Evolutionary conservation across 2,797 vertebrate species (phyloP).

Genomic region (Sebastes trivittatus): DNA sequence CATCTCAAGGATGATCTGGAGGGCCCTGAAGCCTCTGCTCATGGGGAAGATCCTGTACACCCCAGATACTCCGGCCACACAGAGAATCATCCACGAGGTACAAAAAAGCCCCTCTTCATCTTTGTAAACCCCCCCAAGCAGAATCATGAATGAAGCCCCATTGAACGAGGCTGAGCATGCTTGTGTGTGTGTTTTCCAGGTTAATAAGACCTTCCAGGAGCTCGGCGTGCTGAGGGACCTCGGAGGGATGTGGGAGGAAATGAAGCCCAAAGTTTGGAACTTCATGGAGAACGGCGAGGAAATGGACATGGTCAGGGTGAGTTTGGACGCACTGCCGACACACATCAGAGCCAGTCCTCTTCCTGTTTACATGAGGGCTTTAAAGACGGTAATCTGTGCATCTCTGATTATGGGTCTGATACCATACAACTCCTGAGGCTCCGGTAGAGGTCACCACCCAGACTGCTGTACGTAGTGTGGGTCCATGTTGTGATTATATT

Average conservation of each 20-base stretch:
- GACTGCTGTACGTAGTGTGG: not conserved
- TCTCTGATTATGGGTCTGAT: slow-evolving; percentile 33
- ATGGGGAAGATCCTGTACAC: slow-evolving; percentile 97
- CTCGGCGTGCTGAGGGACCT: slow-evolving; percentile 92
- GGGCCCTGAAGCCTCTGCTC: slow-evolving; percentile 94
- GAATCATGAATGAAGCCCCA: not conserved
- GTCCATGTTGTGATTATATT: not conserved
- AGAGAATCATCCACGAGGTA: slow-evolving; percentile 94
- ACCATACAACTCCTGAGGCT: not conserved
- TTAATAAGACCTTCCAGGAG: slow-evolving; percentile 98
- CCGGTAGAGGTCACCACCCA: not conserved
- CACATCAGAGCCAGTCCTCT: slow-evolving; percentile 11
- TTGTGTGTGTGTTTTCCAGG: slow-evolving; percentile 77
- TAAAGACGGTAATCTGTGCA: slow-evolving; percentile 18
- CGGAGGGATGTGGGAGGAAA: slow-evolving; percentile 95
- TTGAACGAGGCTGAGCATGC: not conserved
- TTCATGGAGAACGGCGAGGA: slow-evolving; percentile 95
- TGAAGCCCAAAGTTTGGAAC: slow-evolving; percentile 90
- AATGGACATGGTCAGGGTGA: slow-evolving; percentile 93
- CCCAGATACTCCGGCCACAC: slow-evolving; percentile 92
- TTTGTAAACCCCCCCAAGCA: not conserved
- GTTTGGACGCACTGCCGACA: slow-evolving; percentile 26
- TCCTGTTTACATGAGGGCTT: slow-evolving; percentile 39
- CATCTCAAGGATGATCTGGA: slow-evolving; percentile 97
- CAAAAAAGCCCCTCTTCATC: not conserved